These are phyloP conservation scores for Clavelina lepadiformis DNA, from an alignment of 23 tunicate species.

Conservation along the genomic window DNA sequence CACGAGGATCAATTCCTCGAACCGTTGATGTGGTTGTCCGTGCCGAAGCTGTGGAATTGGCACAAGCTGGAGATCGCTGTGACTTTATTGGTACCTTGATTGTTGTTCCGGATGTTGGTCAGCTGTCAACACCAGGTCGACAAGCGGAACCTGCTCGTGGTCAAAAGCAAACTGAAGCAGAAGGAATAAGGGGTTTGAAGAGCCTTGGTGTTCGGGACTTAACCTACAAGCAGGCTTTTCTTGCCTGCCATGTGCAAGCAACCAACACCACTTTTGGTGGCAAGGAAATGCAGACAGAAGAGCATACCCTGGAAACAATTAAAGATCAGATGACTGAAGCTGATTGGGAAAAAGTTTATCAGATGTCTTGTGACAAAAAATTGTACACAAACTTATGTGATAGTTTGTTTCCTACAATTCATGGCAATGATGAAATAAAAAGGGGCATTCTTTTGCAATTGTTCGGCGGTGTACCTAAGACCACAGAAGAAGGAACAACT, in stretches of 20 bases:
- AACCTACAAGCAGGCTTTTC: constrained; percentile 84
- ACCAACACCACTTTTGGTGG: constrained; percentile 88
- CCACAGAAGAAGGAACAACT: constrained; percentile 73
- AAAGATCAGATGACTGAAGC: constrained; percentile 74
- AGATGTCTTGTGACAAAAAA: constrained; percentile 90
- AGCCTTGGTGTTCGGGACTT: constrained; percentile 95
- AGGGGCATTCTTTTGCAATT: constrained; percentile 83
- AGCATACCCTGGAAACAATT: constrained; percentile 72
- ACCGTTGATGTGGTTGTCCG: constrained; percentile 91
- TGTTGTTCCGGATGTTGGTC: constrained; percentile 96
- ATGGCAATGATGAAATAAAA: constrained; percentile 95
- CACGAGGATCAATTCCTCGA: constrained; percentile 92
- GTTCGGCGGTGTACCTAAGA: constrained; percentile 93
- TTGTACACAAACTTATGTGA: constrained; percentile 85
- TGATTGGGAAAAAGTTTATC: constrained; percentile 87
- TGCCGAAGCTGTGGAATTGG: constrained; percentile 92
- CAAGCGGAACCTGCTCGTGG: constrained; percentile 53
- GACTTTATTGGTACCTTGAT: constrained; percentile 88
- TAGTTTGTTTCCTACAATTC: constrained; percentile 90
- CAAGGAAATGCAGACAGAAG: constrained; percentile 60
- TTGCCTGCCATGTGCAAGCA: constrained; percentile 90
- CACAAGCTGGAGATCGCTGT: constrained; percentile 95
- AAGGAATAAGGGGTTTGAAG: constrained; percentile 87
- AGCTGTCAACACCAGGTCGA: constrained; percentile 62
- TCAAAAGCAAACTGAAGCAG: constrained; percentile 42